Percentiles rank a stretch among this genome's conserved stretches.
Evolutionary conservation across 2,888 invertebrate genomes (phyloP).

Genomic region (Dolomedes plantarius): DNA sequence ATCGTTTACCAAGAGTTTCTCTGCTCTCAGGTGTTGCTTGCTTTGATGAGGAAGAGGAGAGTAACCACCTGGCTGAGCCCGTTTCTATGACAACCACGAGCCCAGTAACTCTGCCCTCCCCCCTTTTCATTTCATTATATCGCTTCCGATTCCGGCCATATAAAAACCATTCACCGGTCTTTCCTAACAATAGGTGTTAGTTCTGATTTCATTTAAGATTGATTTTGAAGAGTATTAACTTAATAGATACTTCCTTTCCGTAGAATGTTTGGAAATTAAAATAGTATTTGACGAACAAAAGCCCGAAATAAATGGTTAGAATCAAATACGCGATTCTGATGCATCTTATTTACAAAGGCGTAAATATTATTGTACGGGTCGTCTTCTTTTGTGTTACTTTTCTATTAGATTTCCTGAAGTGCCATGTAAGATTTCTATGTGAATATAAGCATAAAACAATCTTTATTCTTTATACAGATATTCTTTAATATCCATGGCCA

Average conservation of each 20-base stretch:
- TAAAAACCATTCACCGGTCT: conserved; percentile 36
- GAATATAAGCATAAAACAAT: too few relatives aligned
- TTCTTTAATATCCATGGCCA: too few relatives aligned
- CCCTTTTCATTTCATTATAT: conserved; percentile 33
- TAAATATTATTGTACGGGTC: too few relatives aligned
- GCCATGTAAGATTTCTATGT: too few relatives aligned
- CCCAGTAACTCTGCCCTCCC: not conserved
- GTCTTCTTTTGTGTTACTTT: too few relatives aligned
- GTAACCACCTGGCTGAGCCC: conserved; percentile 58
- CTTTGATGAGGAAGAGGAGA: conserved; percentile 58
- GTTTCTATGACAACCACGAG: conserved; percentile 43
- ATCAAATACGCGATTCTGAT: too few relatives aligned
- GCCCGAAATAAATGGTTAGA: too few relatives aligned
- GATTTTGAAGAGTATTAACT: not conserved
- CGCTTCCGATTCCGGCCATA: conserved; percentile 37
- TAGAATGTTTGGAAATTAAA: too few relatives aligned
- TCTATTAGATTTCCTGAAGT: too few relatives aligned
- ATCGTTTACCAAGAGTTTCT: conserved; percentile 45
- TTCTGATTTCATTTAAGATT: conserved; percentile 18
- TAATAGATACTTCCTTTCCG: not conserved
- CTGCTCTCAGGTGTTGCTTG: conserved; percentile 63
- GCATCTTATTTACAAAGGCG: too few relatives aligned
- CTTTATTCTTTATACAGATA: too few relatives aligned
- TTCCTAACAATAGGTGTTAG: conserved; percentile 1
- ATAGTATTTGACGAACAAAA: too few relatives aligned